Percentiles rank a stretch among this genome's conserved stretches.
These are phyloP conservation scores for Intellagama lesueurii DNA, from an alignment of 2,797 vertebrate species.

Conservation along the genomic window DNA sequence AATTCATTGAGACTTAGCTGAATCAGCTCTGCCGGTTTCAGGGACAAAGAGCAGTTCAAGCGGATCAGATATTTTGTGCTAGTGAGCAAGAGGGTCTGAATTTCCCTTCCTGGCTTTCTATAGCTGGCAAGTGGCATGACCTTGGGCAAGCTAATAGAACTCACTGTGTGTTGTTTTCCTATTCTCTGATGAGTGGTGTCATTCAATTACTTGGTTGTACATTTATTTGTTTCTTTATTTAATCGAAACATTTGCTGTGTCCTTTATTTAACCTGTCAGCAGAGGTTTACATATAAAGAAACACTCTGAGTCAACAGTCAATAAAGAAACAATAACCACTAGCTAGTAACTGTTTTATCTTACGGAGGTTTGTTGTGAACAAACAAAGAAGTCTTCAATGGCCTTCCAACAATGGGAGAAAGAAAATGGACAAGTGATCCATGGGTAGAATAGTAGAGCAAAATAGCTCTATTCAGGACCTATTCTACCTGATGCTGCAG, in stretches of 20 bases:
- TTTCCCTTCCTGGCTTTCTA: not conserved
- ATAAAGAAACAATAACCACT: not conserved
- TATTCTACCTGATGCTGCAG: no score
- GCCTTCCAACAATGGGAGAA: not conserved
- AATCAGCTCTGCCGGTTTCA: conserved; percentile 19
- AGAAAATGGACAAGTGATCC: not conserved
- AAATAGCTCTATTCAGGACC: no score
- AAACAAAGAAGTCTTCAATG: not conserved
- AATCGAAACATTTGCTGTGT: not conserved
- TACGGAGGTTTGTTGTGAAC: not conserved
- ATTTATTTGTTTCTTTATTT: not conserved
- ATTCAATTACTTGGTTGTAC: not conserved
- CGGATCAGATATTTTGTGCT: not conserved
- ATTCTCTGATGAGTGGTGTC: not conserved
- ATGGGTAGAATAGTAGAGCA: no score
- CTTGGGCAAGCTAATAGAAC: not conserved
- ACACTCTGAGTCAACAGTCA: not conserved
- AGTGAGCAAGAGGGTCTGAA: not conserved
- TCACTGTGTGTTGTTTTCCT: not conserved
- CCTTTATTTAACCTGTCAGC: not conserved
- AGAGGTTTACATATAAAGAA: not conserved
- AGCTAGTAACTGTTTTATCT: not conserved
- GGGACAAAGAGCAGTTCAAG: conserved; percentile 20
- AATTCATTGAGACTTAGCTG: conserved; percentile 31
- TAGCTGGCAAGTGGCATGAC: not conserved